phyloP scores from a whole-genome alignment of 1,140 invertebrate species.

The Notospermus geniculatus region DNA sequence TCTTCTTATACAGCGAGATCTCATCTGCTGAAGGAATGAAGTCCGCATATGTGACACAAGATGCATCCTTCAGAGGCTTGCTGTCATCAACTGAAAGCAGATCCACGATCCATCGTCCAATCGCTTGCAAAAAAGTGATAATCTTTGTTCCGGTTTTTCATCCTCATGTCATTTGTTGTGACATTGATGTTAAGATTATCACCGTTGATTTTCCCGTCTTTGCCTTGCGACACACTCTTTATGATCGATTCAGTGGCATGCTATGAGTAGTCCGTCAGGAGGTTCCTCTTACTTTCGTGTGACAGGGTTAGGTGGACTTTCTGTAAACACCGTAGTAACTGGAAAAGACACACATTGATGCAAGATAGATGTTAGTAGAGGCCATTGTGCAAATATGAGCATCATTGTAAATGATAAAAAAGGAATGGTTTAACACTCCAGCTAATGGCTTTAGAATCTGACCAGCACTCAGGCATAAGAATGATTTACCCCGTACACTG shows the following conservation, averaged over 20 bases:
- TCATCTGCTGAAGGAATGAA: background rate
- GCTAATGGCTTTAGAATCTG: no score
- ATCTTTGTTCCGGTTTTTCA: constrained; percentile 2
- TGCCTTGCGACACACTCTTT: background rate
- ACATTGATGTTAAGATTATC: constrained; percentile 1
- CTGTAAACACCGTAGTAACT: background rate
- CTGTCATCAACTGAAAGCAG: background rate
- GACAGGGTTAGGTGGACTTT: constrained; percentile 1
- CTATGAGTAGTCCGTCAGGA: background rate
- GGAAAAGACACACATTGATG: background rate
- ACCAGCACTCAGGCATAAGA: no score
- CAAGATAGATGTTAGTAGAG: no score
- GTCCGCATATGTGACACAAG: background rate
- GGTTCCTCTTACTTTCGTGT: background rate
- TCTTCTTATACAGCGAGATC: background rate
- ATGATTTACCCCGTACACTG: no score
- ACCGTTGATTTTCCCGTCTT: constrained; percentile 1
- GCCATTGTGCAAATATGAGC: no score
- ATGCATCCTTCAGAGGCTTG: background rate
- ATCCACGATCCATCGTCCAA: background rate
- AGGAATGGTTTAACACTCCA: no score
- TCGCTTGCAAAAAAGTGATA: background rate
- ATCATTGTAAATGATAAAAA: no score
- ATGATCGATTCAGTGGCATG: background rate
- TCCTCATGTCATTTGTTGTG: background rate